Percentiles rank a stretch among this genome's conserved stretches.
These are phyloP conservation scores for Eurosta solidaginis DNA, from an alignment of 1,140 invertebrate genomes.

Conservation along the genomic window DNA sequence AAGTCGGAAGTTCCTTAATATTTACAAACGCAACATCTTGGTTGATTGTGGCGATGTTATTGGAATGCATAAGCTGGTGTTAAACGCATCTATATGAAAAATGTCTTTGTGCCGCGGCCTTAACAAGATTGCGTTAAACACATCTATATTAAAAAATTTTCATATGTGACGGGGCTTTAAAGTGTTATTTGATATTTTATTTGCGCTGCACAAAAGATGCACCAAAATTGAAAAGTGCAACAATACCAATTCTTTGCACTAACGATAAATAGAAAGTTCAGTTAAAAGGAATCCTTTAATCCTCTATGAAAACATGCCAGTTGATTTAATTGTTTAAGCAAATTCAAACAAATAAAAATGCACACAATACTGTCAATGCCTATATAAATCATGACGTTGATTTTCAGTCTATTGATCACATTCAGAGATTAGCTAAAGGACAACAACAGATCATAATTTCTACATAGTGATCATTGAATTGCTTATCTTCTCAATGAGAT, in stretches of 20 bases:
- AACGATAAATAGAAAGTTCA: background rate
- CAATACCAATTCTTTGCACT: background rate
- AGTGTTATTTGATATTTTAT: background rate
- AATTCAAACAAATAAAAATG: background rate
- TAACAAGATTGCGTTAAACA: too few relatives aligned
- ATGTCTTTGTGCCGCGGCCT: too few relatives aligned
- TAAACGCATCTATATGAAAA: too few relatives aligned
- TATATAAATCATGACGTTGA: too few relatives aligned
- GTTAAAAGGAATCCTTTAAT: background rate
- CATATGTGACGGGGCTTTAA: too few relatives aligned
- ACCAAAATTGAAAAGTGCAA: background rate
- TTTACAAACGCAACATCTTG: too few relatives aligned
- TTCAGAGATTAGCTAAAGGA: background rate
- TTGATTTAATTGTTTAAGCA: background rate
- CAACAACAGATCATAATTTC: slow-evolving; percentile 7
- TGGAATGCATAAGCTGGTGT: too few relatives aligned
- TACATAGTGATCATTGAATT: background rate
- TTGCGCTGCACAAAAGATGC: background rate
- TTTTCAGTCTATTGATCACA: background rate
- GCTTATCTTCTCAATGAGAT: background rate
- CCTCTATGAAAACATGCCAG: slow-evolving; percentile 4
- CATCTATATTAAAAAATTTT: too few relatives aligned
- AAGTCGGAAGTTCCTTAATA: too few relatives aligned
- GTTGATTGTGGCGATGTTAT: too few relatives aligned
- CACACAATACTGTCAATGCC: background rate